phyloP scores from a whole-genome alignment of 2,113 vertebrate species.

The Tricholaema leucomelas region DNA sequence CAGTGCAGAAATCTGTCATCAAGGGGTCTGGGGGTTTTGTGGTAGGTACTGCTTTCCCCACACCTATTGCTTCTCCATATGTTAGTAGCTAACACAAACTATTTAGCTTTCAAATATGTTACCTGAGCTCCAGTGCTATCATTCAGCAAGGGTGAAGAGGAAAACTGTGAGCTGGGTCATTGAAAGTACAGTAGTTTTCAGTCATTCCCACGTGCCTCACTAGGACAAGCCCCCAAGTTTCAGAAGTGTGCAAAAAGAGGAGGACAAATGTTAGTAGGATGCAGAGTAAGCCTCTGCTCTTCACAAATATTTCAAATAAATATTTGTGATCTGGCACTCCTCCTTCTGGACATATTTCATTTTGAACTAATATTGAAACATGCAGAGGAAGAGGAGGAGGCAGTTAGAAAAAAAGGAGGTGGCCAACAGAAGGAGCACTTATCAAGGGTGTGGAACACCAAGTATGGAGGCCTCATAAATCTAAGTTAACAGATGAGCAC shows the following conservation, averaged over 20 bases:
- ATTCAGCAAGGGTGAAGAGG: neutral
- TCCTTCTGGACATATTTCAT: neutral
- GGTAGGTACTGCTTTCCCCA: neutral
- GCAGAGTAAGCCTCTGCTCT: neutral
- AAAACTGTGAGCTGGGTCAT: neutral
- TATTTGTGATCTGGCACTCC: neutral
- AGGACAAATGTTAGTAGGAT: neutral
- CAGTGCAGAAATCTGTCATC: neutral
- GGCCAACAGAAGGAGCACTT: neutral
- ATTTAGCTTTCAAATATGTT: neutral
- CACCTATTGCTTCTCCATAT: neutral
- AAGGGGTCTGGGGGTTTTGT: neutral
- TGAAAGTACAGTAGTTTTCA: neutral
- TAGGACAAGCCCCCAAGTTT: neutral
- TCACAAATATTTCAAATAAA: neutral
- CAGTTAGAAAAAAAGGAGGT: neutral
- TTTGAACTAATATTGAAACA: neutral
- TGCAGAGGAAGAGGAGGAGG: neutral
- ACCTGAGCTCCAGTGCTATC: neutral
- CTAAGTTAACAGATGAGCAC: neutral
- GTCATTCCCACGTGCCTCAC: neutral
- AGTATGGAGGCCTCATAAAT: neutral
- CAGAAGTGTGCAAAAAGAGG: neutral
- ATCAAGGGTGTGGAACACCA: neutral
- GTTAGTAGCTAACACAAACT: neutral